Base-by-base conservation (phyloP, 2,113 vertebrate species). In the Alouatta palliata region DNA sequence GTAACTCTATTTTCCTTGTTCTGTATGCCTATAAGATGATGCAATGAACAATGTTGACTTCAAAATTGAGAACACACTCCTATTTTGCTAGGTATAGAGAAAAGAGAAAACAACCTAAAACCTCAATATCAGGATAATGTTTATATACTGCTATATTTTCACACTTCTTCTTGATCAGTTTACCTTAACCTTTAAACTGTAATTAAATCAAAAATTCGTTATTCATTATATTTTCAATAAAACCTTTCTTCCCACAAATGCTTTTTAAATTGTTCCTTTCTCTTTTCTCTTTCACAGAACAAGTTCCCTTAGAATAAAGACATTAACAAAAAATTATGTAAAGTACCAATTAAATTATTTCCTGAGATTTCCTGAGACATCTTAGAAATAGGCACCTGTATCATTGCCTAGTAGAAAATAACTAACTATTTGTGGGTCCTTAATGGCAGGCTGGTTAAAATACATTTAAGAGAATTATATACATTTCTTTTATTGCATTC, bases 331-430 rank as follows among this genome's bases (percentile, higher is more conserved):
- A 83, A 83, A 20, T 17, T 52, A 23, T 52, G 21, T 84, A 81
- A 86, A 86, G 47, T 85, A 70, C 35, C 85, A 83, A 91, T 94
- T 97, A 96, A 92, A 88, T 92, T 77, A 92, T 76, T 95, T 96
- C 45, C 76, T 92, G 96, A 96, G 54, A 87, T 56, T 71, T 86
- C 70, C 27, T 52, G 56, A 93, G 17, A 71, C 30, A 87, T 45
- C n/a, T 86, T 93, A 52, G 30, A 96, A 70, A 91, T 25, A 84
- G 66, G 9, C 43, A 87, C 17, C 27, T 87, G 43, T 40, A 54
- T 79, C 81, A 95, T 75, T 87, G 70, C 49, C 56, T 80, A 16
- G 11, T 6, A 77, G 75, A 87, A 89, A 66, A 92, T 30, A 58
- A 64, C 35, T 52, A 84, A 84, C 32, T 25, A 35, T 61, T 58